A percentile compares a stretch with the other conserved stretches of the same genome.
phyloP scores from a whole-genome alignment of 2,113 vertebrate species.

The Sturnus vulgaris region DNA sequence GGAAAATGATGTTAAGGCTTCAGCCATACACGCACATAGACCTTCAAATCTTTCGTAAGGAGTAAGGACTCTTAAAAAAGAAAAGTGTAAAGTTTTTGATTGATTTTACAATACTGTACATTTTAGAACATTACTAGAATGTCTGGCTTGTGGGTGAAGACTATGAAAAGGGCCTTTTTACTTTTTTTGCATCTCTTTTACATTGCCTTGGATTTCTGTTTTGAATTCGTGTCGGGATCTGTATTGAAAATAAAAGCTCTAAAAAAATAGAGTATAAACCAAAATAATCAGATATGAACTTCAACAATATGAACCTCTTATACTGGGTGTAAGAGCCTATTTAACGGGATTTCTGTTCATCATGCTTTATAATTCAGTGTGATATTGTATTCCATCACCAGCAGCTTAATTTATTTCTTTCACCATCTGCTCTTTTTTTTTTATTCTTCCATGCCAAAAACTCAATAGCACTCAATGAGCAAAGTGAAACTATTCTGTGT shows the following conservation, averaged over 20 bases:
- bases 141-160: background rate
- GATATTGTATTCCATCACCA: conserved; percentile 65
- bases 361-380: conserved; percentile 71
- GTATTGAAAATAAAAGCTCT: background rate
- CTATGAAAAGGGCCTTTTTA: background rate
- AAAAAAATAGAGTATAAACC: background rate
- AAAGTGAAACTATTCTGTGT: conserved; percentile 60
- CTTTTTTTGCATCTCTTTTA: background rate
- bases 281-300: background rate
- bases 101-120: background rate
- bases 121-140: background rate
- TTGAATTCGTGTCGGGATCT: background rate
- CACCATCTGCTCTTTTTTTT: conserved; percentile 74
- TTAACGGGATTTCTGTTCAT: conserved; percentile 56
- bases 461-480: conserved; percentile 65
- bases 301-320: background rate
- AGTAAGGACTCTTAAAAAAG: background rate
- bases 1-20: background rate
- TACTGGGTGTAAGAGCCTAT: background rate
- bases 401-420: conserved; percentile 74
- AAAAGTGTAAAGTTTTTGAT: background rate
- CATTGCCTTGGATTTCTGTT: background rate
- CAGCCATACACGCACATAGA: background rate
- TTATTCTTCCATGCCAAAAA: conserved; percentile 66
- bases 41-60: background rate